Base-by-base conservation (phyloP, 2,888 invertebrate species). In the Agrochola lychnidis region DNA sequence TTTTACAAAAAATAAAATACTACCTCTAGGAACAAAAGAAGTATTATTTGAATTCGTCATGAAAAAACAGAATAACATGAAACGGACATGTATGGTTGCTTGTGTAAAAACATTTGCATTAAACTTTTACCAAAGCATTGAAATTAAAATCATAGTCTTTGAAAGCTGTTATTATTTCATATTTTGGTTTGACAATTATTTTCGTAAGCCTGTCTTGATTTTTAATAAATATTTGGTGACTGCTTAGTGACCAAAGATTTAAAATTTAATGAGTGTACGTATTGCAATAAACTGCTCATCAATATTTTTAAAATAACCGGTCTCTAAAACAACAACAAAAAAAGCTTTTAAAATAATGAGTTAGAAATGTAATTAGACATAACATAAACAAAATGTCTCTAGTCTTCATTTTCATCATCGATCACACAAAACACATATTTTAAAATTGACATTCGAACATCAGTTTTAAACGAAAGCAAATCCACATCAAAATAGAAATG, bases 331-430 rank as follows among this genome's bases (percentile, higher is more conserved):
- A 9, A 72, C 4, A 61, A 45, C 36, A 62, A 73, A 56, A 62
- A 73, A 56, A 48, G 75, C 56, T 81, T 77, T 81, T 78, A 63
- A 63, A 78, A 70, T 67, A 66, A 67, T 67, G 61, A 45, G 16
- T 25, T 10, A 25, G 25, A 42, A 19, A 25, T 42, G 42, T 45
- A 25, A 25, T 6, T 64, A 70, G 66, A 70, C 53, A 56, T 22
- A 53, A 48, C 25, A 48, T n/a, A 9, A 68, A 70, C 48, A 53
- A 36, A 12, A 66, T 22, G 14, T 64, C 42, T 56, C 12, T 53
- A 48, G 48, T 51, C n/a, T 30, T 48, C 7, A 78, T 40, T 36
- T 63, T 67, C n/a, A 56, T 9, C 53, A 70, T 82, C n/a, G 7
- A 66, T 72, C 61, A 69, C 6, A 69, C 61, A 57, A 68, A 81